Percentiles rank a stretch among this genome's conserved stretches.
Conservation (phyloP, 2,113 vertebrate genomes). For the Struthio camelus region DNA sequence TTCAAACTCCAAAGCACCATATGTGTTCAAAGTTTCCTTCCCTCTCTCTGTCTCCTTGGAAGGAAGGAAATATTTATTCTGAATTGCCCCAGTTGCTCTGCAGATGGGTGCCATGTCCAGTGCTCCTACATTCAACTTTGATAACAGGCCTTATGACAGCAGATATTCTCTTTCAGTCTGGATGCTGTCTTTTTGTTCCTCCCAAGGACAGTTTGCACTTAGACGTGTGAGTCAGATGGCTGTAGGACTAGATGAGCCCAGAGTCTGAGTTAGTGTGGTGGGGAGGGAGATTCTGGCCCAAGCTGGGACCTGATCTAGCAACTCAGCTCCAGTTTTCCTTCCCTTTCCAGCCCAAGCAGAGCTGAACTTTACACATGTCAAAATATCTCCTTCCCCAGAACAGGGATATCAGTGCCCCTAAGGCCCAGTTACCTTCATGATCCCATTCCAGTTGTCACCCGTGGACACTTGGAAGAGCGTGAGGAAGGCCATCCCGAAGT, state of each 20-base stretch:
- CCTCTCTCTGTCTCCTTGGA: background rate
- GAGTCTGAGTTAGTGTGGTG: background rate
- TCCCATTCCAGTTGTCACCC: slow-evolving; percentile 98
- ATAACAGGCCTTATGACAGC: background rate
- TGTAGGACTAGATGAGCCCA: background rate
- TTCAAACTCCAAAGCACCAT: background rate
- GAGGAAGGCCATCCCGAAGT: slow-evolving; percentile 99
- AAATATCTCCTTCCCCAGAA: background rate
- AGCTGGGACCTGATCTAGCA: background rate
- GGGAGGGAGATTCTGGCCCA: background rate
- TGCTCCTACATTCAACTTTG: background rate
- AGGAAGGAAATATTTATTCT: background rate
- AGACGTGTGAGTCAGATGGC: background rate
- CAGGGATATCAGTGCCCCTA: background rate
- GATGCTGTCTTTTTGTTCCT: background rate
- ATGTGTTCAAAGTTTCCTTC: background rate
- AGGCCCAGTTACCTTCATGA: slow-evolving; percentile 91
- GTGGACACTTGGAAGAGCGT: slow-evolving; percentile 98
- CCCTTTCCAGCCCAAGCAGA: background rate
- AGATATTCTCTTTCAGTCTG: background rate
- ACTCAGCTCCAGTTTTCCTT: background rate
- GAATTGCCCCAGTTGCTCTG: background rate
- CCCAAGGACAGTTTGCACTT: background rate
- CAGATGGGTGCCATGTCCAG: background rate
- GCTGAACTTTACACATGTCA: background rate